Percentiles rank a stretch among this genome's conserved stretches.
Conservation (phyloP, 2,113 vertebrate genomes). For the Riparia riparia region DNA sequence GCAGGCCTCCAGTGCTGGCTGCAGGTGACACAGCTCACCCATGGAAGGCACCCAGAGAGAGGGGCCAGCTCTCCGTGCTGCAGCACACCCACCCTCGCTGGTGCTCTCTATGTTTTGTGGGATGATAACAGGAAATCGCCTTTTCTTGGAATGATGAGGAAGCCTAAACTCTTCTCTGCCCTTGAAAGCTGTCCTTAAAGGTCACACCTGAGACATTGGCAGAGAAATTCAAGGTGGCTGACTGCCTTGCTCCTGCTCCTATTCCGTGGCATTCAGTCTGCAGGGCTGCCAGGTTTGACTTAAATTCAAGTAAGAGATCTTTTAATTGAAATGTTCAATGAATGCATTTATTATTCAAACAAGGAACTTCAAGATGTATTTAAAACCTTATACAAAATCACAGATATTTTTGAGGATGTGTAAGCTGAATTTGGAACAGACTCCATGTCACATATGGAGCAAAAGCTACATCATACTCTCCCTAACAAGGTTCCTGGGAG, state of each 20-base stretch:
- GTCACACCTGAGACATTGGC: not conserved
- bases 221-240: not conserved
- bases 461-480: not conserved
- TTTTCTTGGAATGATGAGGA: not conserved
- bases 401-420: not conserved
- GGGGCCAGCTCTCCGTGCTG: not conserved
- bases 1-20: not conserved
- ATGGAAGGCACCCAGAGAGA: not conserved
- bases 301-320: not conserved
- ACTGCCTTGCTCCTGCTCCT: not conserved
- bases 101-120: not conserved
- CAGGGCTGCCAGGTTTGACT: not conserved
- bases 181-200: not conserved
- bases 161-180: not conserved
- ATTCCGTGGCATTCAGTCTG: not conserved
- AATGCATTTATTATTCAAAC: not conserved
- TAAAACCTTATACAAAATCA: not conserved
- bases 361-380: not conserved
- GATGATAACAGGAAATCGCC: not conserved
- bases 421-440: not conserved
- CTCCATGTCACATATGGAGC: not conserved
- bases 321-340: not conserved
- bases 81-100: accelerated
- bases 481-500: not conserved
- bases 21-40: not conserved